Evolutionary conservation across 2,797 vertebrate genomes (phyloP).

Genomic region (Halcyon chelicuti): DNA sequence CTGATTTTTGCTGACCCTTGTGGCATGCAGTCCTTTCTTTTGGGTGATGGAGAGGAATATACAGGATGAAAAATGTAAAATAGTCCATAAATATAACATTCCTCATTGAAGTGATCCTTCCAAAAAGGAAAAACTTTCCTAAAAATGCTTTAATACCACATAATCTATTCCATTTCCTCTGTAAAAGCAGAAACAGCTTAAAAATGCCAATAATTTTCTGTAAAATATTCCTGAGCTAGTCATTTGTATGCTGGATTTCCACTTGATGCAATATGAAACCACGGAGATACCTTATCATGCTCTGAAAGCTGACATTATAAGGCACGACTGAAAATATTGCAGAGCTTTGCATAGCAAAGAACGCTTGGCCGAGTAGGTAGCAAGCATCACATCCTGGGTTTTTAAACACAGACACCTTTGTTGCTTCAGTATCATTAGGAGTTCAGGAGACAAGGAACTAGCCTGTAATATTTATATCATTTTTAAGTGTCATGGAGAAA

Average conservation of each 20-base stretch:
- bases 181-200: conserved; percentile 40
- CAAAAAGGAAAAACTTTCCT: neutral
- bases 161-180: neutral
- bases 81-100: neutral
- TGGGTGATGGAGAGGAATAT: neutral
- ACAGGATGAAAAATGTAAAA: neutral
- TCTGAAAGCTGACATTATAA: conserved; percentile 51
- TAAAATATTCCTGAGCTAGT: conserved; percentile 53
- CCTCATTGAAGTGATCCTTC: neutral
- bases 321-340: conserved; percentile 51
- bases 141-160: neutral
- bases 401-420: neutral
- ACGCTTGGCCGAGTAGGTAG: neutral
- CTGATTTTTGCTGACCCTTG: neutral
- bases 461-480: neutral
- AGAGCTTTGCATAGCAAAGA: conserved; percentile 50
- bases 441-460: neutral
- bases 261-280: conserved; percentile 59
- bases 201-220: conserved; percentile 60
- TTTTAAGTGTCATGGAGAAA: neutral
- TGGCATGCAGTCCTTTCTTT: neutral
- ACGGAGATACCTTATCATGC: conserved; percentile 60
- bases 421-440: neutral
- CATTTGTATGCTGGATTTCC: conserved; percentile 70
- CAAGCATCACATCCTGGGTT: neutral